Evolutionary conservation across 2,888 invertebrate species (phyloP), one percentile per base, ranked within the genome.

Genomic region (Pollenia angustigena): DNA sequence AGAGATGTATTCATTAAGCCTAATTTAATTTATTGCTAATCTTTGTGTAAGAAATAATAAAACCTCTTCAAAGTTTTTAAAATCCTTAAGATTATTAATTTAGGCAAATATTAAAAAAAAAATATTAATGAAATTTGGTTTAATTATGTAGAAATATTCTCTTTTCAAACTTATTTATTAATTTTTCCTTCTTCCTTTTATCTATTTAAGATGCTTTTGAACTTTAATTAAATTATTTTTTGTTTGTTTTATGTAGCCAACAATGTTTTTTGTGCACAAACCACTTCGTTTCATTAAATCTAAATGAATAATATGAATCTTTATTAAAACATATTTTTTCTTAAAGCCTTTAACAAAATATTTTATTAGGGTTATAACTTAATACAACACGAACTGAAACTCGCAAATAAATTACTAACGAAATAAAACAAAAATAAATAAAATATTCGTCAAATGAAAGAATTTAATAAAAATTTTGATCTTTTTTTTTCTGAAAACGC

Each of bases 241-340:
- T 66, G 46, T 69, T 1, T 48, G 12, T 46, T 32, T 66, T 23
- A 12, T 42, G 69, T 12, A 52, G 11, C n/a, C 69, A 52, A 79
- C 4, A 68, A 60, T 79, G 12, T 48, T 58, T 79, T 42, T 69
- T 40, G 11, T 9, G 42, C 23, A 44, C 12, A 80, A 62, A 62
- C 44, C 42, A 48, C 50, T 72, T 72, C 42, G 11, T 62, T 11
- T 71, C 71, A 80, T 52, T 71, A 44, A 79, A 64, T 54, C 56
- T 23, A 32, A 72, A 60, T 48, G 32, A 48, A 56, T 46, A 66
- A 54, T 64, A 56, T n/a, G 12, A 50, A 12, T 18, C 50, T 58
- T 58, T 79, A 79, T 58, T 68, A 68, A 76, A 76, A 46, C n/a
- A 50, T 64, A 56, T 66, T 66, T 68, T 56, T 62, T n/a, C 42